A percentile compares a stretch with the other conserved stretches of the same genome.
Evolutionary conservation across 1,140 invertebrate genomes (phyloP).

Genomic region (Theocolax elegans): DNA sequence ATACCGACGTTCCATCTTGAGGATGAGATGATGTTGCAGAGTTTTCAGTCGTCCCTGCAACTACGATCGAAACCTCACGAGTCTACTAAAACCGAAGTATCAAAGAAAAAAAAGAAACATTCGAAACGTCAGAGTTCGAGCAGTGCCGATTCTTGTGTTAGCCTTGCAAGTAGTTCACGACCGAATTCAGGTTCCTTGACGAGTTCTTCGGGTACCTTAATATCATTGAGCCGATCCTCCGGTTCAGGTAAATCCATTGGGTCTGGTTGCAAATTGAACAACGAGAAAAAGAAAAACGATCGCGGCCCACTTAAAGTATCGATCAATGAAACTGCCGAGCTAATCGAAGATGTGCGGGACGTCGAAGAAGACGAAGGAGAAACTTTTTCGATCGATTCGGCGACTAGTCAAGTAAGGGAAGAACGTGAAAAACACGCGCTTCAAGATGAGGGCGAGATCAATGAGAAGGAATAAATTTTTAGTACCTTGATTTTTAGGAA

Average conservation of each 20-base stretch:
- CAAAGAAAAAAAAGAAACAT: slow-evolving; percentile 42
- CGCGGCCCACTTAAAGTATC: slow-evolving; percentile 64
- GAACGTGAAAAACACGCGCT: background rate
- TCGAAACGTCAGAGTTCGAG: slow-evolving; percentile 50
- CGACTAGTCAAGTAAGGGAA: background rate
- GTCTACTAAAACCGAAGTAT: too few relatives aligned
- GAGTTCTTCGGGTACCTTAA: slow-evolving; percentile 54
- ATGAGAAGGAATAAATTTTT: background rate
- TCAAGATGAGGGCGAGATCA: background rate
- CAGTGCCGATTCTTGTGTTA: slow-evolving; percentile 55
- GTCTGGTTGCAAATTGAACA: background rate
- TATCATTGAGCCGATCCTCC: slow-evolving; percentile 47
- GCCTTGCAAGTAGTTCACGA: slow-evolving; percentile 52
- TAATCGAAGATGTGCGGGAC: slow-evolving; percentile 62
- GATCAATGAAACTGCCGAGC: slow-evolving; percentile 69
- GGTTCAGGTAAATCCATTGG: slow-evolving; percentile 38
- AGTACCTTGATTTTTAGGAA: too few relatives aligned
- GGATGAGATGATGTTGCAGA: slow-evolving; percentile 50
- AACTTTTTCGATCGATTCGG: background rate
- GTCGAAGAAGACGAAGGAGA: background rate
- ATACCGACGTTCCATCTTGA: background rate
- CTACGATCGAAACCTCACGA: slow-evolving; percentile 40
- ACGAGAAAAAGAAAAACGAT: slow-evolving; percentile 57
- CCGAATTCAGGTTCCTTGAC: slow-evolving; percentile 56
- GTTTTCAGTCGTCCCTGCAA: slow-evolving; percentile 50